A percentile compares a stretch with the other conserved stretches of the same genome.
Evolutionary conservation across 2,888 invertebrate species (phyloP).

Genomic region (Altica lythri): DNA sequence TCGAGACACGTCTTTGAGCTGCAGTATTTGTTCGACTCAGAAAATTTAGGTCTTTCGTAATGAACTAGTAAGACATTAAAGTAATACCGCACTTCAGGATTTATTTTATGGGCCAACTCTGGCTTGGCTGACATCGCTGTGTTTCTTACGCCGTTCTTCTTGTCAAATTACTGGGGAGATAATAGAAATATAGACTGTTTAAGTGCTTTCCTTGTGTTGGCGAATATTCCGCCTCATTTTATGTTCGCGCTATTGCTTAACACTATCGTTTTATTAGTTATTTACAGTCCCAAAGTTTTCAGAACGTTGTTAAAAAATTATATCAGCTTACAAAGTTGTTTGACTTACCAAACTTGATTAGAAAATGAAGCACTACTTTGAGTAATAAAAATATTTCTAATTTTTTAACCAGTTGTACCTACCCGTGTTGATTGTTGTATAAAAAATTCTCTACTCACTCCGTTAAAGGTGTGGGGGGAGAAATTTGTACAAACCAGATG

Average conservation of each 20-base stretch:
- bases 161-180: constrained; percentile 25
- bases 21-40: constrained; percentile 19
- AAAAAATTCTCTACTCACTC: too few species aligned
- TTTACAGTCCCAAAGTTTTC: too few species aligned
- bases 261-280: constrained; percentile 8
- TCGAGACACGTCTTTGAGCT: background rate
- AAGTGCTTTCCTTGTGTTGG: constrained; percentile 18
- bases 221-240: constrained; percentile 13
- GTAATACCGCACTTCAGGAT: constrained; percentile 25
- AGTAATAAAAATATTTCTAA: too few species aligned
- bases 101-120: constrained; percentile 23
- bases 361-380: too few species aligned
- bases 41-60: constrained; percentile 31
- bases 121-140: constrained; percentile 18
- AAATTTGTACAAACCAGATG: too few species aligned
- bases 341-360: too few species aligned
- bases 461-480: too few species aligned
- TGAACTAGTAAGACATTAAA: constrained; percentile 30
- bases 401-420: too few species aligned
- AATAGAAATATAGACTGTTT: constrained; percentile 23
- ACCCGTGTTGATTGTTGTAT: too few species aligned
- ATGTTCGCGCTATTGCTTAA: constrained; percentile 2
- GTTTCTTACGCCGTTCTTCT: constrained; percentile 17
- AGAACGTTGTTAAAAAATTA: too few species aligned
- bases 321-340: too few species aligned